A percentile compares a stretch with the other conserved stretches of the same genome.
Evolutionary conservation across 2,113 vertebrate species (phyloP).

Genomic region (Nerophis lumbriciformis): DNA sequence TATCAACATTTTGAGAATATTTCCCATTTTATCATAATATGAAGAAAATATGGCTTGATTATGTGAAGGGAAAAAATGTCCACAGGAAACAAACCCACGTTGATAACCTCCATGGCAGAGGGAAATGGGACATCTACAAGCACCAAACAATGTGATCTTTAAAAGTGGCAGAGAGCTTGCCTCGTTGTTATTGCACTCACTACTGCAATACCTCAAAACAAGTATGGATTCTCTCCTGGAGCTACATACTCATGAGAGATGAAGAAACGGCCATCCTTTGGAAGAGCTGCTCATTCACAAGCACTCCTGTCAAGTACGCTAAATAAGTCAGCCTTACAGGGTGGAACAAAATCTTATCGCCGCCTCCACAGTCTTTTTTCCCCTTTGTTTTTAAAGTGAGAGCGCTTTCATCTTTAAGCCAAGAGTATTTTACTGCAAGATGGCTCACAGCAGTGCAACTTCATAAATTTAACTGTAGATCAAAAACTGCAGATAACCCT

Average conservation of each 20-base stretch:
- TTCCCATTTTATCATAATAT: too few relatives aligned
- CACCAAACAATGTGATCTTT: not conserved
- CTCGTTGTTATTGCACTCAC: not conserved
- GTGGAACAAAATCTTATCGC: not conserved
- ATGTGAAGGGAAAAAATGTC: too few relatives aligned
- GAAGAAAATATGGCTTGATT: too few relatives aligned
- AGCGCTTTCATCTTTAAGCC: constrained; percentile 32
- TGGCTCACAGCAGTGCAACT: constrained; percentile 28
- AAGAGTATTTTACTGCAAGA: constrained; percentile 22
- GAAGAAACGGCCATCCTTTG: not conserved
- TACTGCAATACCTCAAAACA: not conserved
- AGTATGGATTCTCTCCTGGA: not conserved
- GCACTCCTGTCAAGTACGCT: not conserved
- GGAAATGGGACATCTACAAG: not conserved
- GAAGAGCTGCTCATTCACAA: constrained; percentile 6
- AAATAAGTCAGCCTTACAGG: not conserved
- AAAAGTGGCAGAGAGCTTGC: not conserved
- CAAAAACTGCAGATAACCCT: not conserved
- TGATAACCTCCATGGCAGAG: too few relatives aligned
- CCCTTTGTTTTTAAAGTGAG: constrained; percentile 23
- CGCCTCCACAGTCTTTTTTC: not conserved
- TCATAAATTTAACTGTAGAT: constrained; percentile 9
- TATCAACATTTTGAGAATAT: too few relatives aligned
- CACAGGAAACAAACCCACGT: too few relatives aligned
- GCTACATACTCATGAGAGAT: not conserved